Evolutionary conservation across 2,797 vertebrate species (phyloP).

Genomic region (Fratercula arctica): DNA sequence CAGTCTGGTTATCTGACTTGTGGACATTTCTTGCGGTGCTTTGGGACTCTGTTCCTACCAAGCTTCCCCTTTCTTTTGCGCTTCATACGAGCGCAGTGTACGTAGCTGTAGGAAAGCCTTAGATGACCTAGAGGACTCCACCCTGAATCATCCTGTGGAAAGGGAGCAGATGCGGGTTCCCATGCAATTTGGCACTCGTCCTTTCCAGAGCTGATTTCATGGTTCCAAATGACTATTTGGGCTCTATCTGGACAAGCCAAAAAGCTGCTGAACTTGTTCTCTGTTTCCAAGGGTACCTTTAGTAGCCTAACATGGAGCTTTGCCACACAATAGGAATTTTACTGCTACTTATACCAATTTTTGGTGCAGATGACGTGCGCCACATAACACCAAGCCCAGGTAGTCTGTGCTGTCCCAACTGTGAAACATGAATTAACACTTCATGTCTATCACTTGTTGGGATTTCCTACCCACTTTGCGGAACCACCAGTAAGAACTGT

Average conservation of each 20-base stretch:
- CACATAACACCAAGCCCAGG: neutral
- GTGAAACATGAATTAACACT: neutral
- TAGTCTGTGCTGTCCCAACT: neutral
- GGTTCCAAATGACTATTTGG: neutral
- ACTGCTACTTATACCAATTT: rapidly evolving
- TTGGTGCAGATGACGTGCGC: rapidly evolving
- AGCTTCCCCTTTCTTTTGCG: neutral
- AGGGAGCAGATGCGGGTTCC: rapidly evolving
- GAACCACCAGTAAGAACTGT: neutral
- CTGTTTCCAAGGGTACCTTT: neutral
- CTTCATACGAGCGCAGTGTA: rapidly evolving
- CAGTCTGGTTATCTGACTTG: neutral
- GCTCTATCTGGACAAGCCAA: neutral
- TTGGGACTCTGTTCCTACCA: neutral
- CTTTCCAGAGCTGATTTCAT: rapidly evolving
- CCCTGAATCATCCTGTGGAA: neutral
- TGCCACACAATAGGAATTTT: rapidly evolving
- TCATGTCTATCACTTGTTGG: neutral
- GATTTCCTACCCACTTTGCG: neutral
- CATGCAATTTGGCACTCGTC: rapidly evolving
- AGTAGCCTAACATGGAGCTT: rapidly evolving
- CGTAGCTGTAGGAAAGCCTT: neutral
- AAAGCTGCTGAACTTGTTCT: neutral
- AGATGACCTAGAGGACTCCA: rapidly evolving
- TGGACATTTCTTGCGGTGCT: rapidly evolving